Percentiles rank a stretch among this genome's conserved stretches.
These are phyloP conservation scores for Cyclina sinensis DNA, from an alignment of 1,140 invertebrate species.

Conservation along the genomic window DNA sequence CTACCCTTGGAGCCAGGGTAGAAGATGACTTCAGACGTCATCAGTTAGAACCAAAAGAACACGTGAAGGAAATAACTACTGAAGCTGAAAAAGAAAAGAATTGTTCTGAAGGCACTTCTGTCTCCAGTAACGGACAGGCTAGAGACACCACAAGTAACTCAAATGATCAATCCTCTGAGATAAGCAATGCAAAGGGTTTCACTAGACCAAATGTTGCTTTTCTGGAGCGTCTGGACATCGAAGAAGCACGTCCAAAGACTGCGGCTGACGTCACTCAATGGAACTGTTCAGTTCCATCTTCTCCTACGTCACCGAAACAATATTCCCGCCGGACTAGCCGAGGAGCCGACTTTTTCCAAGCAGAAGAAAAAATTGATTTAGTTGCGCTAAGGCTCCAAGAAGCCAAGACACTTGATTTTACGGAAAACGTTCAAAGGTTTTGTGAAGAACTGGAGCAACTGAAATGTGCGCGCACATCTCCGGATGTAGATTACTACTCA, in stretches of 20 bases:
- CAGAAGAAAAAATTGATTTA: constrained; percentile 52
- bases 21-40: constrained; percentile 18
- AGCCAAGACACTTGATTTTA: constrained; percentile 28
- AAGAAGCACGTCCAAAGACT: constrained; percentile 21
- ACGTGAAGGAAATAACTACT: not conserved
- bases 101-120: not conserved
- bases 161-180: not conserved
- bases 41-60: not conserved
- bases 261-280: not conserved
- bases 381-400: constrained; percentile 46
- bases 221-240: constrained; percentile 6
- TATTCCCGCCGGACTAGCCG: not conserved
- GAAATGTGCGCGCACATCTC: not conserved
- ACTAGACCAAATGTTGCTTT: constrained; percentile 28
- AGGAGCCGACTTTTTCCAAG: constrained; percentile 55
- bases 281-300: not conserved
- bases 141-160: not conserved
- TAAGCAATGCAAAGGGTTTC: not conserved
- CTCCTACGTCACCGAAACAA: constrained; percentile 49
- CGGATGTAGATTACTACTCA: constrained; percentile 54
- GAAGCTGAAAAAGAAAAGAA: not conserved
- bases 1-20: constrained; percentile 36
- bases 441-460: constrained; percentile 58
- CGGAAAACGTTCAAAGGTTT: constrained; percentile 58
- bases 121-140: not conserved